Base-by-base conservation (phyloP, 2,797 vertebrate genomes). In the Poeciliopsis gracilis region DNA sequence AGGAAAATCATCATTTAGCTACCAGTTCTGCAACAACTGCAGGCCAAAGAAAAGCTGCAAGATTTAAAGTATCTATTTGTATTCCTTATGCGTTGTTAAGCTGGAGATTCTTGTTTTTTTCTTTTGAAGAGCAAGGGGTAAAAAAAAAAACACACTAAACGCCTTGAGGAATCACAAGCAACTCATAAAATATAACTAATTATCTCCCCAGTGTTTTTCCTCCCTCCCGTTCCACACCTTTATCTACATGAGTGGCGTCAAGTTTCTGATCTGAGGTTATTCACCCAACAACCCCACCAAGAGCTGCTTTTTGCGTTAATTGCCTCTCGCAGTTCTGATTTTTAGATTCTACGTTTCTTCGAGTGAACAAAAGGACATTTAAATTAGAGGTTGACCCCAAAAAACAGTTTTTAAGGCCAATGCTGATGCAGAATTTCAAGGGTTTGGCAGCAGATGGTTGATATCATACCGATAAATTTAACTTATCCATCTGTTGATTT, bases 1-100 rank as follows among this genome's bases (percentile, higher is more conserved):
- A 87, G 77, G 85, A 84, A 89, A 86, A 43, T 78, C 80, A 87
- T 90, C 69, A 90, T 80, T 92, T 86, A 86, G 61, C 45, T 25
- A 82, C 80, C 45, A 72, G 81, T 59, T 77, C 30, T 71, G 74
- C 61, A 77, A 81, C 67, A 61, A 78, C 45, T 72, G 43, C 43
- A 67, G 73, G 30, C 43, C 23, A 13, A 28, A 59, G 15, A 66
- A 53, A 80, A 72, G 36, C 45, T 45, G 61, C 2, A 55, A 67
- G 5, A 75, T 67, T 74, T 20, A 59, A 69, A 81, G 30, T 57
- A 23, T 57, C 57, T 36, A 57, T 53, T 63, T 77, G 18, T 11
- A 43, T 45, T 75, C 41, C 57, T 76, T 75, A 45, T 77, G 30
- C 18, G 36, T 72, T 82, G 16, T 18, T 66, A 75, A 72, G 47